Evolutionary conservation across 2,888 invertebrate species (phyloP).

Genomic region (Gibbula magus): DNA sequence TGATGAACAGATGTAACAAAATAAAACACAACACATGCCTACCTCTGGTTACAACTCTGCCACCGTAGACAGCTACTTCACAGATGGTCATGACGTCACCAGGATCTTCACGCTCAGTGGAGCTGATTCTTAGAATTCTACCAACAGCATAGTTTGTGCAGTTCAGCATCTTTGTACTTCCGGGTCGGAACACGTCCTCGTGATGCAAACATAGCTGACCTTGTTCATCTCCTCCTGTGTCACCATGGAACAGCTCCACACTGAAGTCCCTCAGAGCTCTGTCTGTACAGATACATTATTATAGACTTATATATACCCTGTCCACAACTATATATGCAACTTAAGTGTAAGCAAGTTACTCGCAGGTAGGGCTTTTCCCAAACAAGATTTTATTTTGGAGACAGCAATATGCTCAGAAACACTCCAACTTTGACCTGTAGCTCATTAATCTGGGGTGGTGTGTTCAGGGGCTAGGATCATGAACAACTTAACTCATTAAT

Average conservation of each 20-base stretch:
- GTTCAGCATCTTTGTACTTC: neutral
- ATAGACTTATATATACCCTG: no score
- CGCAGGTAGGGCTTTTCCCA: no score
- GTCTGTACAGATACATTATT: neutral
- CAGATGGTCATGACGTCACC: neutral
- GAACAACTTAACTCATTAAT: no score
- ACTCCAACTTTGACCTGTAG: no score
- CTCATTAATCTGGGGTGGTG: no score
- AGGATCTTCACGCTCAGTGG: neutral
- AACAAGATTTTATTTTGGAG: no score
- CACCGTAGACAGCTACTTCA: neutral
- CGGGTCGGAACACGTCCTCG: neutral
- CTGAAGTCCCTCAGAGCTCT: neutral
- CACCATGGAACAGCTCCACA: neutral
- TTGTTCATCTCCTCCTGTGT: neutral
- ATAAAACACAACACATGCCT: no score
- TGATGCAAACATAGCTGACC: neutral
- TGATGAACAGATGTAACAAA: no score
- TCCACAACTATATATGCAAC: no score
- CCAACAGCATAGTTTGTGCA: neutral
- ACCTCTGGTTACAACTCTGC: neutral
- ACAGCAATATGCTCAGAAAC: no score
- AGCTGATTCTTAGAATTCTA: neutral
- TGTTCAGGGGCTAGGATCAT: no score
- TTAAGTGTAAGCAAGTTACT: no score